A percentile compares a stretch with the other conserved stretches of the same genome.
Evolutionary conservation across 2,113 vertebrate species (phyloP).

Genomic region (Daboia siamensis): DNA sequence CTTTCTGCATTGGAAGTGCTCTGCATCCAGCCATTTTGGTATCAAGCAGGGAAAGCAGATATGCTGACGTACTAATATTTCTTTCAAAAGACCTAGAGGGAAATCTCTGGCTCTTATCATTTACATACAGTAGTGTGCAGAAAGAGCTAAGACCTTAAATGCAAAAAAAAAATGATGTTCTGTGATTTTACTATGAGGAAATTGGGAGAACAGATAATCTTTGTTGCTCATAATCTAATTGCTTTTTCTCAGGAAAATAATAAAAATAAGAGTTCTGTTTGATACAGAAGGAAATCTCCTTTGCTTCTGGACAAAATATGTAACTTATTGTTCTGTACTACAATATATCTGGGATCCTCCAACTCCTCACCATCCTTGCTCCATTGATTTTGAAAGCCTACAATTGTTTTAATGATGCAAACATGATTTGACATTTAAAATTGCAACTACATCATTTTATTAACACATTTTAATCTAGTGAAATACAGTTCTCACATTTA

Average conservation of each 20-base stretch:
- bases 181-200: not conserved
- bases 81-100: not conserved
- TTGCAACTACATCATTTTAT: not conserved
- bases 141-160: not conserved
- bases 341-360: not conserved
- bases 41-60: constrained; percentile 7
- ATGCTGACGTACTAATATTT: not conserved
- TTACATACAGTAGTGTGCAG: not conserved
- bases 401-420: not conserved
- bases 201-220: not conserved
- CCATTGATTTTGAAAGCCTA: not conserved
- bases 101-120: not conserved
- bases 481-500: not conserved
- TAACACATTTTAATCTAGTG: not conserved
- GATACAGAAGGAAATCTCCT: not conserved
- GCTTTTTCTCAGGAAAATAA: not conserved
- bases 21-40: constrained; percentile 43
- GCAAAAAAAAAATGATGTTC: not conserved
- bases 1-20: constrained; percentile 16
- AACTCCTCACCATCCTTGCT: not conserved
- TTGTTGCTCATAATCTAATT: not conserved
- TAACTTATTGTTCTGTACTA: not conserved
- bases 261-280: not conserved
- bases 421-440: not conserved
- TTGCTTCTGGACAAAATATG: not conserved